phyloP scores from a whole-genome alignment of 1,140 invertebrate species.

The Cotesia chilonis region DNA sequence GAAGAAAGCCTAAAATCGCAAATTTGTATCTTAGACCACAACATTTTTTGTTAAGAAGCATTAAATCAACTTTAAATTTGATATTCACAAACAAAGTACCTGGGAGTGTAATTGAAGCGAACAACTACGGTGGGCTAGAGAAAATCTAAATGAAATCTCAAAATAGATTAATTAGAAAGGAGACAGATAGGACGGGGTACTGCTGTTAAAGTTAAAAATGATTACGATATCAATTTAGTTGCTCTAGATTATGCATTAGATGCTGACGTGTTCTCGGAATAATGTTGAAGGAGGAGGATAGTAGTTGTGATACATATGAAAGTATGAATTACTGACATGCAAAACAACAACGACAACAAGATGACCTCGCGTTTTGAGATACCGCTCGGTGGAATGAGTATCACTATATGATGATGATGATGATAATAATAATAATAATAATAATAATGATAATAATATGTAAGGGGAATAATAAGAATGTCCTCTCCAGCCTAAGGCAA shows the following conservation, averaged over 20 bases:
- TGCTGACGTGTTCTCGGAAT: constrained; percentile 51
- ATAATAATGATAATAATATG: constrained; percentile 27
- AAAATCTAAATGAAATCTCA: too few species aligned
- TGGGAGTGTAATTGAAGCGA: too few species aligned
- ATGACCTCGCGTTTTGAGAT: constrained; percentile 46
- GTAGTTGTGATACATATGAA: constrained; percentile 12
- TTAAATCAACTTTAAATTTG: too few species aligned
- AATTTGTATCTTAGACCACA: too few species aligned
- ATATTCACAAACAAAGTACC: too few species aligned
- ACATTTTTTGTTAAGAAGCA: too few species aligned
- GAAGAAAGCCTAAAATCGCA: too few species aligned
- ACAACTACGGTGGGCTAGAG: too few species aligned
- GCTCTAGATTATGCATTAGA: constrained; percentile 53
- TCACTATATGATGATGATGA: background rate
- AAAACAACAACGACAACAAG: constrained; percentile 44
- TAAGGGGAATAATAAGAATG: constrained; percentile 36
- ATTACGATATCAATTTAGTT: background rate
- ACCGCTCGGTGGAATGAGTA: too few species aligned
- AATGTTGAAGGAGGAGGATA: constrained; percentile 36
- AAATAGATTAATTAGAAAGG: too few species aligned
- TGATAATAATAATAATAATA: constrained; percentile 34
- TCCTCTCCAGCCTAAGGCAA: constrained; percentile 27
- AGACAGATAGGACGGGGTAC: too few species aligned
- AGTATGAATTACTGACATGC: constrained; percentile 37
- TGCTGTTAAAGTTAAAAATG: too few species aligned